These are phyloP conservation scores for Crotophaga sulcirostris DNA, from an alignment of 2,113 vertebrate species.

Conservation along the genomic window DNA sequence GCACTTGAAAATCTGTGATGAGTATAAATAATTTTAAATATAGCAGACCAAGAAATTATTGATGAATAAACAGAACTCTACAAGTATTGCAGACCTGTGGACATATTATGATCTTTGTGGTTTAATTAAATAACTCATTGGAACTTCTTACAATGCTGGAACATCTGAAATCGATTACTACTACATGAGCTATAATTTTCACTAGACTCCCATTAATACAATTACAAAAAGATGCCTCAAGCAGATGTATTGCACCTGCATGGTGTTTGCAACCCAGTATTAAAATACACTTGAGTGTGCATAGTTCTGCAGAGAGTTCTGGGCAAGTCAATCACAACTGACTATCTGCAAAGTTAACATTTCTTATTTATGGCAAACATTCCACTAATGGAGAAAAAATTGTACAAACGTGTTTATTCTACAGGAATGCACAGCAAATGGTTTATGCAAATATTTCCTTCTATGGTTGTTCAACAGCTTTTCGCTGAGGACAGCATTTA, in stretches of 20 bases:
- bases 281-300: neutral
- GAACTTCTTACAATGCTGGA: neutral
- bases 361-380: neutral
- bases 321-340: neutral
- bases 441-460: neutral
- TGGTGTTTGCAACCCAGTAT: neutral
- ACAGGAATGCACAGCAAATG: neutral
- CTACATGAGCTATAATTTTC: neutral
- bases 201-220: neutral
- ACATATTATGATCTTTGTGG: neutral
- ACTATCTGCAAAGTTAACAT: neutral
- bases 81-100: neutral
- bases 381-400: neutral
- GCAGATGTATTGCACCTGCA: neutral
- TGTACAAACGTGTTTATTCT: neutral
- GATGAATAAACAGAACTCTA: constrained; percentile 26
- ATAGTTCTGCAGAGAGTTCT: neutral
- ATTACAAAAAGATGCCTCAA: neutral
- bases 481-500: neutral
- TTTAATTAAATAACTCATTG: constrained; percentile 4
- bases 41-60: neutral
- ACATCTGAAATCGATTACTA: neutral
- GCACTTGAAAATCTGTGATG: neutral
- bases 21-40: neutral
- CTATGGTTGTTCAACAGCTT: neutral